Conservation (phyloP, 2,888 invertebrate species). For the Caenorhabditis imperialis region DNA sequence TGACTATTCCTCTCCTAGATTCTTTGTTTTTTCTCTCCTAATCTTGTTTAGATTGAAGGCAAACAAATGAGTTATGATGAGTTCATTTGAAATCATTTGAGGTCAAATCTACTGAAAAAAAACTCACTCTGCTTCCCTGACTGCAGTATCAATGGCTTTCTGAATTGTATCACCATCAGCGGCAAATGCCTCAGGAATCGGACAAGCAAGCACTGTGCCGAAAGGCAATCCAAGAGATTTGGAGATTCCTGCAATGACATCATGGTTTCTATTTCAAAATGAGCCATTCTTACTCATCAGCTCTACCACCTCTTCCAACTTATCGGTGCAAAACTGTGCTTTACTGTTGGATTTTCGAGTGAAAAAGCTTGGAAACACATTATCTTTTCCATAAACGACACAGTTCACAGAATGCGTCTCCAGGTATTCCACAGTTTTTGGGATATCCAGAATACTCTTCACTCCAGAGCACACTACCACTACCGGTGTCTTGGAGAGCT, state of each 20-base stretch:
- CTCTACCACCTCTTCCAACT: slow-evolving; percentile 85
- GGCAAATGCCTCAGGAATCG: slow-evolving; percentile 85
- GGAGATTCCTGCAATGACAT: slow-evolving; percentile 66
- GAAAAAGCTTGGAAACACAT: slow-evolving; percentile 94
- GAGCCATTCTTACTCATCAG: slow-evolving; percentile 81
- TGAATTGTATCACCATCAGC: slow-evolving; percentile 82
- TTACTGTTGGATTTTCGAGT: slow-evolving; percentile 85
- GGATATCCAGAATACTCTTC: slow-evolving; percentile 96
- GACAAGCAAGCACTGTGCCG: slow-evolving; percentile 88
- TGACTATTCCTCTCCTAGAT: too few relatives aligned
- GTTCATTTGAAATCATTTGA: background rate
- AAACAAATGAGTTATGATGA: too few relatives aligned
- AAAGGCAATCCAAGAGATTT: slow-evolving; percentile 77
- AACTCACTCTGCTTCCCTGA: slow-evolving; percentile 81
- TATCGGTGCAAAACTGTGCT: slow-evolving; percentile 85
- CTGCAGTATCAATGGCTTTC: slow-evolving; percentile 84
- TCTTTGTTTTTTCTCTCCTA: too few relatives aligned
- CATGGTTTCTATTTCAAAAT: background rate
- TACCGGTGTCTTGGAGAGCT: slow-evolving; percentile 89
- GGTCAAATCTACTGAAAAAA: background rate
- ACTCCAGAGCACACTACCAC: slow-evolving; percentile 95
- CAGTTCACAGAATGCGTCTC: slow-evolving; percentile 96
- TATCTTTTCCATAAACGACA: slow-evolving; percentile 84
- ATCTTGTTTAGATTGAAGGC: too few relatives aligned
- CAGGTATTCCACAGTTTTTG: slow-evolving; percentile 92